Percentiles rank a stretch among this genome's conserved stretches.
phyloP scores from a whole-genome alignment of 1,140 invertebrate genomes.

The Tetramorium alpestre region DNA sequence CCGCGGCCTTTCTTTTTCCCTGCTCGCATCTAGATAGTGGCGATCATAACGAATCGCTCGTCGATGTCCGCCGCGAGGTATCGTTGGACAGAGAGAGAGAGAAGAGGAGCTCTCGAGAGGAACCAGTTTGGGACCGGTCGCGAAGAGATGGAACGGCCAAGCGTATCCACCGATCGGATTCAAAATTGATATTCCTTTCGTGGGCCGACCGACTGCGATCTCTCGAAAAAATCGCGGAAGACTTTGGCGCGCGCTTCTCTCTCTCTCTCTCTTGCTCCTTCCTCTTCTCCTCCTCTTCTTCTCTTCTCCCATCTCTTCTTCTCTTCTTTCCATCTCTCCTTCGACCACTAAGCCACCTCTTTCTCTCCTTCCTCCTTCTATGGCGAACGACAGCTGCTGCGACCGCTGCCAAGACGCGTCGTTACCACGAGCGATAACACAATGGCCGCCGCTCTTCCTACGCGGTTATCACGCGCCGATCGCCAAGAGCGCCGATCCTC shows the following conservation, averaged over 20 bases:
- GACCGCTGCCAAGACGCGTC: constrained; percentile 66
- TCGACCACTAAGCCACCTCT: background rate
- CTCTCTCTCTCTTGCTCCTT: background rate
- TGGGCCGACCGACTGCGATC: constrained; percentile 41
- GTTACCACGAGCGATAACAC: constrained; percentile 72
- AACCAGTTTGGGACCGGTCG: constrained; percentile 72
- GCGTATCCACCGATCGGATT: constrained; percentile 72
- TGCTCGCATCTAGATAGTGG: constrained; percentile 69
- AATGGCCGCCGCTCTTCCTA: constrained; percentile 69
- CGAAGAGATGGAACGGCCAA: constrained; percentile 63
- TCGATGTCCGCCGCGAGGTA: constrained; percentile 69
- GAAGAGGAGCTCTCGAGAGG: constrained; percentile 23
- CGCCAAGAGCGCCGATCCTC: constrained; percentile 63
- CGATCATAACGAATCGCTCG: constrained; percentile 75
- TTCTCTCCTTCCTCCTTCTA: constrained; percentile 7
- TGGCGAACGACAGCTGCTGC: constrained; percentile 68
- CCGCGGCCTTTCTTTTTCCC: constrained; percentile 59
- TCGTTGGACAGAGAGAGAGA: constrained; percentile 15
- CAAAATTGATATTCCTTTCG: constrained; percentile 75
- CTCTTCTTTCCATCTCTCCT: background rate
- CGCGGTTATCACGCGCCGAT: constrained; percentile 68
- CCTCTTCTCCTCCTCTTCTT: background rate
- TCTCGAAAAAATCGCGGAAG: constrained; percentile 69
- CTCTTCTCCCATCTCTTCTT: too few relatives aligned
- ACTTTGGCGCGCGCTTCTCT: constrained; percentile 46